Evolutionary conservation across 1,140 invertebrate species (phyloP).

Genomic region (Oryctes rhinoceros): DNA sequence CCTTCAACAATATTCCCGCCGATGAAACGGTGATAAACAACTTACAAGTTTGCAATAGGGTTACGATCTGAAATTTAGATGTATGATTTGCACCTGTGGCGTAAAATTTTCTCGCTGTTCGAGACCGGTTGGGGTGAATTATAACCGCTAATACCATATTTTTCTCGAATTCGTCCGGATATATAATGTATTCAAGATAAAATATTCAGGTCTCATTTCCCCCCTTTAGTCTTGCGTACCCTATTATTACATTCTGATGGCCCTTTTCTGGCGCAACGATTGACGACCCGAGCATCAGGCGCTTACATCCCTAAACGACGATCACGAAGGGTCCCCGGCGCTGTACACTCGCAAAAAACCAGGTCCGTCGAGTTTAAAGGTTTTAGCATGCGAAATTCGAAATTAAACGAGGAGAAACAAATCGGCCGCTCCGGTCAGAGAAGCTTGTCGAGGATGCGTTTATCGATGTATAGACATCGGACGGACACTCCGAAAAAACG

Average conservation of each 20-base stretch:
- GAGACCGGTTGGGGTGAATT: constrained; percentile 39
- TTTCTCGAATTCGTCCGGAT: constrained; percentile 47
- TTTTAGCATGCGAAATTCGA: constrained; percentile 23
- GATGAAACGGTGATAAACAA: not conserved
- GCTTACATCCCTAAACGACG: constrained; percentile 27
- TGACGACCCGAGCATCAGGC: constrained; percentile 45
- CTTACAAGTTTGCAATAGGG: constrained; percentile 25
- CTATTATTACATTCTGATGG: constrained; percentile 54
- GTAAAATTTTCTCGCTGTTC: constrained; percentile 36
- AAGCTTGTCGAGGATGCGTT: constrained; percentile 2
- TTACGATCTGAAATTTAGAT: constrained; percentile 53
- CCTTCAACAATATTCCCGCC: not conserved
- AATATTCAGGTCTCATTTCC: constrained; percentile 55
- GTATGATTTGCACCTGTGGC: constrained; percentile 51
- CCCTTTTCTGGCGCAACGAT: constrained; percentile 50
- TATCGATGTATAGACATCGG: not conserved
- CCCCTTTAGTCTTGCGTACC: constrained; percentile 44
- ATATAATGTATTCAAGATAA: constrained; percentile 53
- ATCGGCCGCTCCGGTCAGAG: constrained; percentile 10
- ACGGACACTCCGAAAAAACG: constrained; percentile 8
- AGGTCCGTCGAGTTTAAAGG: constrained; percentile 12
- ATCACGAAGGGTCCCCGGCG: not conserved
- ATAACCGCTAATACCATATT: constrained; percentile 50
- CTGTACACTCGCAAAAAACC: constrained; percentile 12
- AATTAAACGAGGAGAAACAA: constrained; percentile 6